Evolutionary conservation across 2,113 vertebrate species (phyloP).

Genomic region (Narcine bancroftii): DNA sequence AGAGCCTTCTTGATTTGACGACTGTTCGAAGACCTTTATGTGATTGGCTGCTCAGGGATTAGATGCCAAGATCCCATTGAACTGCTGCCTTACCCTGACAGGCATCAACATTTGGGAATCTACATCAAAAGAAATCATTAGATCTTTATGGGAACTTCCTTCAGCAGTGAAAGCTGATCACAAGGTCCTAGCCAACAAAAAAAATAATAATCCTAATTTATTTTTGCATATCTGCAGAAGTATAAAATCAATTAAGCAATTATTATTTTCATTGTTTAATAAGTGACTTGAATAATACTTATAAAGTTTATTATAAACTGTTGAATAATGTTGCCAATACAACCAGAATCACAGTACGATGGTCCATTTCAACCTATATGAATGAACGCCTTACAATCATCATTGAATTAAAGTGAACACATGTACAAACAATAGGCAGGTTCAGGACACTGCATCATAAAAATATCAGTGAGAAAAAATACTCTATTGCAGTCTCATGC

Average conservation of each 20-base stretch:
- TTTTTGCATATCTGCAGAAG: background rate
- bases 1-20: too few relatives aligned
- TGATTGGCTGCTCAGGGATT: too few relatives aligned
- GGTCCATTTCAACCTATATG: slow-evolving; percentile 23
- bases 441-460: background rate
- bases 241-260: background rate
- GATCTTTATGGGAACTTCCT: too few relatives aligned
- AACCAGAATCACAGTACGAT: slow-evolving; percentile 32
- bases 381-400: slow-evolving; percentile 25
- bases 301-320: slow-evolving; percentile 37
- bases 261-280: background rate
- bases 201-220: background rate
- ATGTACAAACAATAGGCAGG: background rate
- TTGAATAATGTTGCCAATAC: slow-evolving; percentile 17
- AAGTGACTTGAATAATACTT: background rate
- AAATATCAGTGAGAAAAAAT: background rate
- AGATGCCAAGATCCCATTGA: too few relatives aligned
- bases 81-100: too few relatives aligned
- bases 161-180: too few relatives aligned
- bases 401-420: slow-evolving; percentile 30
- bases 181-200: background rate
- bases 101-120: too few relatives aligned
- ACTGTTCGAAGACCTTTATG: too few relatives aligned
- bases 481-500: slow-evolving; percentile 16
- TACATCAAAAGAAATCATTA: too few relatives aligned